These are phyloP conservation scores for Arion vulgaris DNA, from an alignment of 1,140 invertebrate genomes.

Conservation along the genomic window DNA sequence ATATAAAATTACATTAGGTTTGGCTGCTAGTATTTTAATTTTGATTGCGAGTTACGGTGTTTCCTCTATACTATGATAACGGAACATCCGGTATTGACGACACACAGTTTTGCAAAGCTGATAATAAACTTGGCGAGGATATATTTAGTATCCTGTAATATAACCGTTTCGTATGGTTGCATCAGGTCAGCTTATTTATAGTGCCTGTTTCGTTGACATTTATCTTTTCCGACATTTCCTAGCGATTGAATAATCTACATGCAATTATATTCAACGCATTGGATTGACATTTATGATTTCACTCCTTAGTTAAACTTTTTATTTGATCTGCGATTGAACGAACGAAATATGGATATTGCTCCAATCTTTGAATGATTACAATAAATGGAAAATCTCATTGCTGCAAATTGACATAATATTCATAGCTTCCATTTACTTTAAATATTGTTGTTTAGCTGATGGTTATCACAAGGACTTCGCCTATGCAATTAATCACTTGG, in stretches of 20 bases:
- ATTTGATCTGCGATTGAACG: too few relatives aligned
- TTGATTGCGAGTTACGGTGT: too few relatives aligned
- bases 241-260: not conserved
- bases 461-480: too few relatives aligned
- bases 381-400: too few relatives aligned
- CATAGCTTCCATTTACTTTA: not conserved
- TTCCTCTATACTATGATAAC: not conserved
- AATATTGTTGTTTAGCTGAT: not conserved
- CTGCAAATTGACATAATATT: too few relatives aligned
- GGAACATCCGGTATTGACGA: slow-evolving; percentile 7
- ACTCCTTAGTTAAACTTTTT: not conserved
- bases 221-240: not conserved
- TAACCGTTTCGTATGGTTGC: not conserved
- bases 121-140: not conserved
- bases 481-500: too few relatives aligned
- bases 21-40: too few relatives aligned
- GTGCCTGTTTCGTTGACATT: not conserved
- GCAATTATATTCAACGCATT: not conserved
- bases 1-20: too few relatives aligned
- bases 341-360: too few relatives aligned
- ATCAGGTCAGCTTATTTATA: not conserved
- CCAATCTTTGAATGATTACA: too few relatives aligned
- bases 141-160: slow-evolving; percentile 7
- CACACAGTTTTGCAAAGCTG: not conserved
- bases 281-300: not conserved